A percentile compares a stretch with the other conserved stretches of the same genome.
These are phyloP conservation scores for Vanessa cardui DNA, from an alignment of 2,888 invertebrate species.

Conservation along the genomic window DNA sequence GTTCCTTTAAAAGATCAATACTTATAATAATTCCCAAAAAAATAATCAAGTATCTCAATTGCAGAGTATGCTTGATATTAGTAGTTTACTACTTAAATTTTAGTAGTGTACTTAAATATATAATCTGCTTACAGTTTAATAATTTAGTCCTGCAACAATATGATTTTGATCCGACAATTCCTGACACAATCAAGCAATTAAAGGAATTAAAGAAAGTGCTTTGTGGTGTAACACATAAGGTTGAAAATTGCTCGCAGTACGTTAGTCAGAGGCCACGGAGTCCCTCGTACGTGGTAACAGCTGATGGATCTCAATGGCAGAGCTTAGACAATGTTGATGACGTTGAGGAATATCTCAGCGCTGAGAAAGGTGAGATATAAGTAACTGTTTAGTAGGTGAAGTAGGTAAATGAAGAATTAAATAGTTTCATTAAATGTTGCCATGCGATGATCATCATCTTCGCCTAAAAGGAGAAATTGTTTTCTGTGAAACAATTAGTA, in stretches of 20 bases:
- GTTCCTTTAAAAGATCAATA: neutral
- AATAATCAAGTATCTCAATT: too few relatives aligned
- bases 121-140: constrained; percentile 47
- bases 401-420: too few relatives aligned
- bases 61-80: too few relatives aligned
- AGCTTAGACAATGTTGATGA: constrained; percentile 55
- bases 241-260: constrained; percentile 53
- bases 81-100: too few relatives aligned
- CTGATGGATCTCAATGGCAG: constrained; percentile 54
- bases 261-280: constrained; percentile 28
- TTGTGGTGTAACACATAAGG: constrained; percentile 41
- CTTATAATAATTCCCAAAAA: too few relatives aligned
- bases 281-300: constrained; percentile 33
- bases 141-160: constrained; percentile 48
- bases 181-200: constrained; percentile 47
- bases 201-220: constrained; percentile 48
- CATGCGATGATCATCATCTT: too few relatives aligned
- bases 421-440: too few relatives aligned
- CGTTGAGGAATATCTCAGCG: constrained; percentile 48
- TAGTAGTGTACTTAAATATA: neutral
- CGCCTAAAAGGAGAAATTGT: too few relatives aligned
- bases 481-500: too few relatives aligned
- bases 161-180: constrained; percentile 46
- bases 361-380: constrained; percentile 17
- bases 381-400: too few relatives aligned